Conservation (phyloP, 1,140 invertebrate genomes). For the Phthorimaea operculella region DNA sequence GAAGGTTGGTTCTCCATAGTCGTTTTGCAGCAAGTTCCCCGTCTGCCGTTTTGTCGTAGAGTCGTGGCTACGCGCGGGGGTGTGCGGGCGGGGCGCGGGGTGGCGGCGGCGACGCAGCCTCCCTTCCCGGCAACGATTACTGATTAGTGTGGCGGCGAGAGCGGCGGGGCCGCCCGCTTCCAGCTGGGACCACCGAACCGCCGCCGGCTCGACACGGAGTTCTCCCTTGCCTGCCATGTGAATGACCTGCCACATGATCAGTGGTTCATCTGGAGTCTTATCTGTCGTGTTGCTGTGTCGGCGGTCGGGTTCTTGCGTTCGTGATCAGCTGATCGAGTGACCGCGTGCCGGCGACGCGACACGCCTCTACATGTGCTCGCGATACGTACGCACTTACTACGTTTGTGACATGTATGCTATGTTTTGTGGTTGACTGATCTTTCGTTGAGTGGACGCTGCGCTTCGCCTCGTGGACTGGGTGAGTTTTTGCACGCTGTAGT, state of each 20-base stretch:
- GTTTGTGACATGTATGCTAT: slow-evolving; percentile 45
- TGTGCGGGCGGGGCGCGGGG: slow-evolving; percentile 21
- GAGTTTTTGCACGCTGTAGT: slow-evolving; percentile 16
- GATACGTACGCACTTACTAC: slow-evolving; percentile 34
- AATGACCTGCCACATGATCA: slow-evolving; percentile 18
- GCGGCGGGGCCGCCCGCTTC: slow-evolving; percentile 51
- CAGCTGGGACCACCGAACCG: slow-evolving; percentile 32
- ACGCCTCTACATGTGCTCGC: slow-evolving; percentile 40
- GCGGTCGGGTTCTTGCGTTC: slow-evolving; percentile 20
- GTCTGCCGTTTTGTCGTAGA: neutral
- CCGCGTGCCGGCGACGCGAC: slow-evolving; percentile 23
- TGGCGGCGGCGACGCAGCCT: slow-evolving; percentile 54
- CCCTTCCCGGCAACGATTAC: slow-evolving; percentile 63
- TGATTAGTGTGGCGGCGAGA: slow-evolving; percentile 61
- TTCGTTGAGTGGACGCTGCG: slow-evolving; percentile 23
- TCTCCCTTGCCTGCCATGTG: slow-evolving; percentile 18
- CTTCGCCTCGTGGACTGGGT: slow-evolving; percentile 26
- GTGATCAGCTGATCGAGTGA: slow-evolving; percentile 48
- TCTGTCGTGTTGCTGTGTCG: slow-evolving; percentile 8
- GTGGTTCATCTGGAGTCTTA: neutral
- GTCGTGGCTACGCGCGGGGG: slow-evolving; percentile 8
- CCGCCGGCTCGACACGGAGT: slow-evolving; percentile 28
- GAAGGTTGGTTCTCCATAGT: neutral
- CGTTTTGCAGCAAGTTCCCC: neutral
- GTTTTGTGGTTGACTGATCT: slow-evolving; percentile 40